Base-by-base conservation (phyloP, 2,888 invertebrate genomes). In the Chaitophorus viminalis region DNA sequence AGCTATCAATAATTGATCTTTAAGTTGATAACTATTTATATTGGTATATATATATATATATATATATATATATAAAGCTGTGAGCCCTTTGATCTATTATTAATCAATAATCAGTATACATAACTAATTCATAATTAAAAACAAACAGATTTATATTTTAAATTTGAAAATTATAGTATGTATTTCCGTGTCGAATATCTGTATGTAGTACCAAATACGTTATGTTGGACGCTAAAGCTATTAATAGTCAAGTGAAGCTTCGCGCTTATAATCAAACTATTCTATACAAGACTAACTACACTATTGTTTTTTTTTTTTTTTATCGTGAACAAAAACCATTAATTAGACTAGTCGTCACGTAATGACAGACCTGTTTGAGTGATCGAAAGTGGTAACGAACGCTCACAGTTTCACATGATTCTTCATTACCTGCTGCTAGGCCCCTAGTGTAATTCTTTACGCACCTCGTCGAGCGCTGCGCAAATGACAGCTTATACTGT, bases 281-380 rank as follows among this genome's bases (percentile, higher is more conserved):
- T n/a, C 29, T 36, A 81, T 65, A n/a, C 18, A 29, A 65, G 82
- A 82, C 82, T 81, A 46, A 52, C 46, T 31, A 76, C 46, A 39
- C 78, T 78, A 52, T 78, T 39, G 68, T 29, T 74, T 74, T 39
- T 82, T 82, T 54, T 72, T 84, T 77, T 85, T 78, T 31, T 54
- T 52, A 70, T 77, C 68, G 68, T 36, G 33, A 46, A 54, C 70
- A 29, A 52, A 36, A 86, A 86, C 78, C 85, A 78, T 86, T 86
- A 86, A 86, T 86, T 86, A 76, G 83, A 72, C 76, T 31, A 65
- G 83, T 82, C 82, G 85, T 77, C 78, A 85, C 78, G 65, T 82
- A 82, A 83, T 54, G 82, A 88, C 75, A 81, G 39, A 70, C 70
- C 78, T 68, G 78, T 86, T 78, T 33, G 54, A 86, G 78, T 78